These are phyloP conservation scores for Liparis tanakae DNA, from an alignment of 2,797 vertebrate species.

Conservation along the genomic window DNA sequence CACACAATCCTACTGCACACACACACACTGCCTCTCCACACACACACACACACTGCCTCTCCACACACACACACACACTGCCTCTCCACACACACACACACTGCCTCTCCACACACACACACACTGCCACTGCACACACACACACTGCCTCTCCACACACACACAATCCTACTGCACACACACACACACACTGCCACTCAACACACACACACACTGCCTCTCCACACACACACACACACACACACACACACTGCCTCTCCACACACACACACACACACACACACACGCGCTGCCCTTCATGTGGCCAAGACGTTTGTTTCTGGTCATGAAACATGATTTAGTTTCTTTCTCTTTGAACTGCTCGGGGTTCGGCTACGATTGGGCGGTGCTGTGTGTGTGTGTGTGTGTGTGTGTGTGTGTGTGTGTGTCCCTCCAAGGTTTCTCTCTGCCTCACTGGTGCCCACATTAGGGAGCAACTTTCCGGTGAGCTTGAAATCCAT, in stretches of 20 bases:
- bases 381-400: slow-evolving; percentile 58
- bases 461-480: slow-evolving; percentile 56
- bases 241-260: slow-evolving; percentile 62
- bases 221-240: slow-evolving; percentile 64
- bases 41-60: slow-evolving; percentile 61
- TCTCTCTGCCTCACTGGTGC: slow-evolving; percentile 60
- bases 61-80: slow-evolving; percentile 65
- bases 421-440: too few species aligned
- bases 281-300: slow-evolving; percentile 68
- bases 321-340: slow-evolving; percentile 79
- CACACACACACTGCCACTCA: too few species aligned
- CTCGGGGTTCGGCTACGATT: slow-evolving; percentile 57
- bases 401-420: too few species aligned
- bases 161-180: too few species aligned
- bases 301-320: slow-evolving; percentile 78
- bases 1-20: slow-evolving; percentile 65
- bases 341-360: slow-evolving; percentile 62
- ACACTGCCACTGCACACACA: too few species aligned
- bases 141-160: too few species aligned
- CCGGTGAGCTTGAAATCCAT: slow-evolving; percentile 34
- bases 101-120: too few species aligned
- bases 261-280: slow-evolving; percentile 74
- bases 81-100: slow-evolving; percentile 63
- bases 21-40: slow-evolving; percentile 61
- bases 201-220: slow-evolving; percentile 52